These are phyloP conservation scores for Enteromius fasciolatus DNA, from an alignment of 2,797 vertebrate genomes.

Conservation along the genomic window DNA sequence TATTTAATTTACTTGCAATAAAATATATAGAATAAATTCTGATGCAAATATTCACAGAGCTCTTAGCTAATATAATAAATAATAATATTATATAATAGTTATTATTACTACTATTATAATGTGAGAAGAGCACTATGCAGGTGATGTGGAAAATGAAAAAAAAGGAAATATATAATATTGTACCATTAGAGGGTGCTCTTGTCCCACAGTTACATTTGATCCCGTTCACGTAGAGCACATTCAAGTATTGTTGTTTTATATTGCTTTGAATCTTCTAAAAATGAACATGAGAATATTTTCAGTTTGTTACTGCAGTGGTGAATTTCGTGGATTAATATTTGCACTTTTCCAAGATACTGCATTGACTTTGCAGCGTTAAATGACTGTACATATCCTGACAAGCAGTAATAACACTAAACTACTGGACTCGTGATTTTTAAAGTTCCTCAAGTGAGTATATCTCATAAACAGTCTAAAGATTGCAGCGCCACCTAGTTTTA, in stretches of 20 bases:
- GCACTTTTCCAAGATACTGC: not conserved
- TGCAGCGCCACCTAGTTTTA: not conserved
- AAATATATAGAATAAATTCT: not conserved
- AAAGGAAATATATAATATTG: not conserved
- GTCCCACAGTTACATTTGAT: conserved; percentile 3
- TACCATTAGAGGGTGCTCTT: conserved; percentile 50
- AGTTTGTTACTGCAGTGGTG: not conserved
- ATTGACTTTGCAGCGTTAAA: not conserved
- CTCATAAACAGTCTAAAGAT: not conserved
- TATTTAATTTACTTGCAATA: not conserved
- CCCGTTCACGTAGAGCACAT: not conserved
- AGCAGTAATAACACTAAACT: not conserved
- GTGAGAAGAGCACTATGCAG: not conserved
- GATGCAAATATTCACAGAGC: not conserved
- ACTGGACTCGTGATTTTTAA: not conserved
- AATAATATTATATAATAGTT: not conserved
- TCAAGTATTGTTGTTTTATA: not conserved
- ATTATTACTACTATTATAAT: not conserved
- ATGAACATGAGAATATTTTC: not conserved
- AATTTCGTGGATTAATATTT: not conserved
- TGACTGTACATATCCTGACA: not conserved
- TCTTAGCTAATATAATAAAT: not conserved
- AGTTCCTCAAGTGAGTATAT: not conserved
- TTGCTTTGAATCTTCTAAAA: not conserved
- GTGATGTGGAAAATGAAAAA: not conserved